Evolutionary conservation across 2,113 vertebrate species (phyloP), one percentile per base, ranked within the genome.

Genomic region (Genyomyrus donnyi): DNA sequence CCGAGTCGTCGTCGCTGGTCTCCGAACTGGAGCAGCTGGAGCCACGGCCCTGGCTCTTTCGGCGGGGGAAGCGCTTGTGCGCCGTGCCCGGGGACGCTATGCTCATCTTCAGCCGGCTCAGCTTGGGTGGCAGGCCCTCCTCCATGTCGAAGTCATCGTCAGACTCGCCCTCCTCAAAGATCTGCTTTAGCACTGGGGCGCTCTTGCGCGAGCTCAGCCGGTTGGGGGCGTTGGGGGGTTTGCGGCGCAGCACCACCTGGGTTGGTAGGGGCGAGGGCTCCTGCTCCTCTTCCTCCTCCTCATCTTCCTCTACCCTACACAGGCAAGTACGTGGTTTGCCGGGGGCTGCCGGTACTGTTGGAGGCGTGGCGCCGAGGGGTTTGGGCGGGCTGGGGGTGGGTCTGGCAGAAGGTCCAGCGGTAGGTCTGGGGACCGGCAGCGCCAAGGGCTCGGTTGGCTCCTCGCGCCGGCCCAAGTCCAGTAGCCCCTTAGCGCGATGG

Each of bases 11-110:
- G 0, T 99, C 98, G 0, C 98, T 99, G 0, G 98, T 99, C 95
- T 99, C 98, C 0, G 98, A 99, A 94, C 98, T 99, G 74, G 98
- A 99, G 92, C 98, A 99, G 0, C 98, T 98, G 0, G 98, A 99
- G 66, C 98, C 98, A 0, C 98, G 96, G 0, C 98, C 98, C 94
- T 99, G 98, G 92, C 97, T 99, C 95, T 99, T 99, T 92, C 98
- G 93, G 0, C 98, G 96, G 92, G 98, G 97, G 91, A 98, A 99
- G 84, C 98, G 97, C 66, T 99, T 99, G 91, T 98, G 98, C 0
- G 97, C 95, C 0, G 98, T 96, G 13, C 97, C 97, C 0, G 98
- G 98, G 0, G 98, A 98, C 0, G 98, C 96, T 0, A 99, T 98
- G 90, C 98, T 98, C 98, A 99, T 99, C 93, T 97, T 98, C 91